Conservation (phyloP, 2,113 vertebrate species). For the Diadophis punctatus region DNA sequence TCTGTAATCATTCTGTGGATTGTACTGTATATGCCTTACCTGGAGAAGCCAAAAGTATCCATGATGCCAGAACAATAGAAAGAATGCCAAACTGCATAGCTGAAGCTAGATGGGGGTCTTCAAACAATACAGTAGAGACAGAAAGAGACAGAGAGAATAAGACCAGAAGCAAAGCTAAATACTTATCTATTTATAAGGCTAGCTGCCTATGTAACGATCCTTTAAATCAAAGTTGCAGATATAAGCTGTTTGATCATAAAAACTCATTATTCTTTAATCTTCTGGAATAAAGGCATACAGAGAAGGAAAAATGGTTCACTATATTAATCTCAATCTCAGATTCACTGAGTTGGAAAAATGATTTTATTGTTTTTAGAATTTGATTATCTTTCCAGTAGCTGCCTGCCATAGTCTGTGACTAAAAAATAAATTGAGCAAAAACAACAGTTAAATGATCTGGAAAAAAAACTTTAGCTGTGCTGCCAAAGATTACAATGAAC, state of each 20-base stretch:
- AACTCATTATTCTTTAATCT: background rate
- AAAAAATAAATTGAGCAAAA: background rate
- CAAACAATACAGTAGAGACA: background rate
- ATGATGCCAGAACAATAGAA: background rate
- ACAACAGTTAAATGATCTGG: background rate
- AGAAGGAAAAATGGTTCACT: background rate
- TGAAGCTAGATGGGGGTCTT: background rate
- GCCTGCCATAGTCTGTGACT: background rate
- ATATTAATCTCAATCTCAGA: background rate
- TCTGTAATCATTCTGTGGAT: background rate
- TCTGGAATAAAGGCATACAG: background rate
- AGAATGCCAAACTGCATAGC: background rate
- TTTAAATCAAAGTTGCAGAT: background rate
- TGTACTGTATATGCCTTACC: background rate
- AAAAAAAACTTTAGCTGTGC: background rate
- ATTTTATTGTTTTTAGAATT: background rate
- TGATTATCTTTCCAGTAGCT: background rate
- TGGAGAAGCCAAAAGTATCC: background rate
- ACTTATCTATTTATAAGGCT: background rate
- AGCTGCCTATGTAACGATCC: background rate
- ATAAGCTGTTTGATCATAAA: background rate
- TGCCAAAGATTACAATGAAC: background rate
- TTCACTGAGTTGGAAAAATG: background rate
- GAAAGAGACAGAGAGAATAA: background rate
- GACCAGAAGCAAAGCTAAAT: background rate